A percentile compares a stretch with the other conserved stretches of the same genome.
Evolutionary conservation across 2,113 vertebrate species (phyloP).

Genomic region (Eonycteris spelaea): DNA sequence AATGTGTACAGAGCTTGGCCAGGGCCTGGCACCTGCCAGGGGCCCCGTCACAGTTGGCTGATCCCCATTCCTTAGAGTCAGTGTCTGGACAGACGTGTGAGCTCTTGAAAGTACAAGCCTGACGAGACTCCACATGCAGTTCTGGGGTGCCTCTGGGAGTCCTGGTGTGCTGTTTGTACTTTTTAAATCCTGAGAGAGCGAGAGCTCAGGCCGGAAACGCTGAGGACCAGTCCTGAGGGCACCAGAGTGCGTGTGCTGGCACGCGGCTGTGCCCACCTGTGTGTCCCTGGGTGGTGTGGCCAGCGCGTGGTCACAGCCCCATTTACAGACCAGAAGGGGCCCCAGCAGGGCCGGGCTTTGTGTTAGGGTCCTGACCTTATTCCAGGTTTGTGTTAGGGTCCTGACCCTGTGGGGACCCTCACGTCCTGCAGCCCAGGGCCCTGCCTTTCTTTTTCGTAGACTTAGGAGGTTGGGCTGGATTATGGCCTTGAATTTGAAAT

Average conservation of each 20-base stretch:
- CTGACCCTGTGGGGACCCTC: neutral
- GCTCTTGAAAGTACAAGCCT: neutral
- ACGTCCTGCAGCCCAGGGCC: neutral
- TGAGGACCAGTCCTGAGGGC: neutral
- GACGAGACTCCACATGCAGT: neutral
- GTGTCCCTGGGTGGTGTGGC: neutral
- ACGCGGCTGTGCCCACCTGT: neutral
- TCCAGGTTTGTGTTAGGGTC: no score
- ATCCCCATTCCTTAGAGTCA: neutral
- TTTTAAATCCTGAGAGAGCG: constrained; percentile 51
- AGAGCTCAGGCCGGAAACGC: constrained; percentile 18
- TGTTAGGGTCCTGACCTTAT: neutral
- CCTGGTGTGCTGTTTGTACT: neutral
- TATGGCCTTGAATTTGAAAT: neutral
- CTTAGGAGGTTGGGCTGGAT: neutral
- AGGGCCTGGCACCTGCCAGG: neutral
- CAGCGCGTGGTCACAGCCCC: neutral
- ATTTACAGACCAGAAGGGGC: neutral
- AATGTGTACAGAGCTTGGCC: neutral
- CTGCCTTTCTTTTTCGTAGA: neutral
- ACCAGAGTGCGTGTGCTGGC: no score
- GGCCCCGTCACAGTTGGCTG: neutral
- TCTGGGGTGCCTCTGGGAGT: neutral
- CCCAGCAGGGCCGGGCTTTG: neutral
- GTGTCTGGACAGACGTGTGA: neutral